Base-by-base conservation (phyloP, 2,113 vertebrate genomes). In the Panurus biarmicus region DNA sequence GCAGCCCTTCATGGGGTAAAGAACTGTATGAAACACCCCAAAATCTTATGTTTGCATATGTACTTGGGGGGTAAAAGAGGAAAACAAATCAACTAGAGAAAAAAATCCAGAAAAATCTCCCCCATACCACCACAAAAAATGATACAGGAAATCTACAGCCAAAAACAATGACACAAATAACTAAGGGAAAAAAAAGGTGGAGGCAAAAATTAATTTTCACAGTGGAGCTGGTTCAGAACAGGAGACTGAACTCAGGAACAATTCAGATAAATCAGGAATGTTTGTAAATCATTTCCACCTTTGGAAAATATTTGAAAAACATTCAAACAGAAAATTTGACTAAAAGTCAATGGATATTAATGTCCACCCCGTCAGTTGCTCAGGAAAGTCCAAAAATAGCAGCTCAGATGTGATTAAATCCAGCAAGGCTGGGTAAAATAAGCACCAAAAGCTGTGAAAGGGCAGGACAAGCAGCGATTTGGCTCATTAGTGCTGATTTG, bases 401-500 rank as follows among this genome's bases (percentile, higher is more conserved):
- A 76, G 54, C 50, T 85, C n/a, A 89, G 74, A 89, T 38, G 81
- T 85, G 87, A 89, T 96, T 85, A 96, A 89, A 96, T 85, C 54
- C 85, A 94, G 85, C 74, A 57, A 91, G 57, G 22, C 65, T 65
- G 2, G 1, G 73, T 40, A 94, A 45, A 48, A 50, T n/a, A 38
- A 92, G 87, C 66, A 65, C 22, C 57, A 79, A 76, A 25, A 0
- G 10, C 73, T 42, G 58, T 60, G 90, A 87, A 85, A 83, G 82
- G 94, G 62, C 54, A 85, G 47, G 71, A 51, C 64, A 85, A 88
- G 92, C 78, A 94, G 92, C 3, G 60, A 73, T 82, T 70, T 75
- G 96, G 90, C 90, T 96, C 93, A 94, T 96, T 96, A 96, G 78
- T 33, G 82, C 85, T 94, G 92, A 95, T 94, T 94, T 96, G 87